Evolutionary conservation across 2,113 vertebrate species (phyloP).

Genomic region (Notarius quadriscutis): DNA sequence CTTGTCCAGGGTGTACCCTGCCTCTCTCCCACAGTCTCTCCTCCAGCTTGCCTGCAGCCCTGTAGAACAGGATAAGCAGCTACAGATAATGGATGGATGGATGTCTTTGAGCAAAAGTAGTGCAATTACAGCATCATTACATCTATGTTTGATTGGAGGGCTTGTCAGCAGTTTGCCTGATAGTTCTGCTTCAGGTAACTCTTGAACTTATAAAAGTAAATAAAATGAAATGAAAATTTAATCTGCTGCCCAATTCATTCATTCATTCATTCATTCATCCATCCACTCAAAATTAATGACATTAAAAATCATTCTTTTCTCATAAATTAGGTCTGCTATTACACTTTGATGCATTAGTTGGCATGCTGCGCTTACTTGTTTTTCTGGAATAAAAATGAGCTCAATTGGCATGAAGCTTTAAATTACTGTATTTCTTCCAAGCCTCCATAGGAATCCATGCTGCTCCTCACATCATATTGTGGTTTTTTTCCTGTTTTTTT

Average conservation of each 20-base stretch:
- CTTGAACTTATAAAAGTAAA: constrained; percentile 29
- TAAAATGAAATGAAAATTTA: constrained; percentile 33
- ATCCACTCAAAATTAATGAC: constrained; percentile 5
- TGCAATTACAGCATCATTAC: neutral
- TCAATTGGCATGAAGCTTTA: constrained; percentile 40
- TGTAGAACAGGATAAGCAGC: too few species aligned
- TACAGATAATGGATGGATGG: neutral
- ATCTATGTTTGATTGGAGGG: neutral
- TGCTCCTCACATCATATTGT: constrained; percentile 30
- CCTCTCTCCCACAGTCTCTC: too few species aligned
- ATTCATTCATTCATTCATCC: neutral
- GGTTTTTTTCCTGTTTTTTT: too few species aligned
- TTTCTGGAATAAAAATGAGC: constrained; percentile 33
- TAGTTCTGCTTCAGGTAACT: neutral
- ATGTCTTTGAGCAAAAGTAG: neutral
- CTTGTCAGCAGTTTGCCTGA: neutral
- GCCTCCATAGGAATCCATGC: constrained; percentile 34
- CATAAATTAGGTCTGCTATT: constrained; percentile 33
- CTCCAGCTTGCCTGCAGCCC: too few species aligned
- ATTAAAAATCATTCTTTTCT: constrained; percentile 19
- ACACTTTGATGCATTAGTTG: constrained; percentile 46
- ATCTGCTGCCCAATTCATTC: constrained; percentile 24
- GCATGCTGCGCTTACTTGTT: constrained; percentile 23
- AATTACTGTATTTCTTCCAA: constrained; percentile 39
- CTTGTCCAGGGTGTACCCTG: too few species aligned